Conservation (phyloP, 2,113 vertebrate species). For the Hemibagrus wyckioides region DNA sequence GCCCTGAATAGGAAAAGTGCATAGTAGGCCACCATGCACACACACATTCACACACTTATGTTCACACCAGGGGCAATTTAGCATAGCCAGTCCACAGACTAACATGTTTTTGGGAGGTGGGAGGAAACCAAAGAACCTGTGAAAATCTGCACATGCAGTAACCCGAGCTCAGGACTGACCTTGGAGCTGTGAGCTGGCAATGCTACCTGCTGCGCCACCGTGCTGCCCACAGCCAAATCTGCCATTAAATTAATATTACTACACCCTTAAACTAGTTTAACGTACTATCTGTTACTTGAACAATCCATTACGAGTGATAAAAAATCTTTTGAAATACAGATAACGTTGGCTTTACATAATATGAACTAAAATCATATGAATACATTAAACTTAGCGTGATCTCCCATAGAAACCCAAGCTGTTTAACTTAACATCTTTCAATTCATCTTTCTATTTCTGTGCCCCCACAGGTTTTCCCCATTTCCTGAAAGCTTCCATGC, state of each 20-base stretch:
- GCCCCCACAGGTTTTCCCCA: not conserved
- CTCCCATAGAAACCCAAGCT: not conserved
- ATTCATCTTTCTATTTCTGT: constrained; percentile 24
- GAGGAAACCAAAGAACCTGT: not conserved
- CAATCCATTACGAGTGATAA: not conserved
- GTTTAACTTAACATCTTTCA: not conserved
- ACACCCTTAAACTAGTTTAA: constrained; percentile 17
- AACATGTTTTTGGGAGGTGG: not conserved
- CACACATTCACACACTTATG: not conserved
- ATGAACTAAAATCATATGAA: not conserved
- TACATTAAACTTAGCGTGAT: not conserved
- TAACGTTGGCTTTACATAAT: not conserved
- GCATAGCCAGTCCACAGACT: not conserved
- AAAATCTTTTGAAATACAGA: not conserved
- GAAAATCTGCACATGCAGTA: not conserved
- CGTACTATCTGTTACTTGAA: not conserved
- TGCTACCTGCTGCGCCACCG: not conserved
- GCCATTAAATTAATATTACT: not conserved
- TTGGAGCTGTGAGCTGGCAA: not conserved
- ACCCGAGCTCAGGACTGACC: not conserved
- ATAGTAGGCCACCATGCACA: not conserved
- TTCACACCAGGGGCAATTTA: not conserved
- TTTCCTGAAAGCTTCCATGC: constrained; percentile 10
- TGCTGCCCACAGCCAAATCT: not conserved
- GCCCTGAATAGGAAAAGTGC: not conserved